phyloP scores from a whole-genome alignment of 2,797 vertebrate species.

The Spea hammondii region DNA sequence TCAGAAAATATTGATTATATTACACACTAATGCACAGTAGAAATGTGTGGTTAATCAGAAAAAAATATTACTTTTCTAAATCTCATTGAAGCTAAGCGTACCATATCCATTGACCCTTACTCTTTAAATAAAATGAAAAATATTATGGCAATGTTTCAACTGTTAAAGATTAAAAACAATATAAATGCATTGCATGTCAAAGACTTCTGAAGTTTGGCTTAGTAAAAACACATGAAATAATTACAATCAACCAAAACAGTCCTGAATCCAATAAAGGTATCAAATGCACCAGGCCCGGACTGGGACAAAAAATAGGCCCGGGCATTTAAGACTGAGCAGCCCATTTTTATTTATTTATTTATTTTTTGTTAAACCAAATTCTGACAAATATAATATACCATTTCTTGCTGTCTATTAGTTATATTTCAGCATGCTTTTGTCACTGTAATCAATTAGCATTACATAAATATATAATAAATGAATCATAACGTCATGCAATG shows the following conservation, averaged over 20 bases:
- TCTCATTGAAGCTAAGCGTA: background rate
- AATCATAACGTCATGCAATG: no score
- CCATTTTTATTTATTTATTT: no score
- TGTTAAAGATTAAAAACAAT: background rate
- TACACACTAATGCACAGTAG: conserved; percentile 1
- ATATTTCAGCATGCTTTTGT: no score
- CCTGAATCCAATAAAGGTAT: no score
- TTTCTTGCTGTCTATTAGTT: no score
- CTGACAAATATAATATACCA: no score
- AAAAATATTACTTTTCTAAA: background rate
- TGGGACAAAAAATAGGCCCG: no score
- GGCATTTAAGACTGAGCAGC: no score
- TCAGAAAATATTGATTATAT: conserved; percentile 11
- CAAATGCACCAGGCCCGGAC: no score
- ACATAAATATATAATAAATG: no score
- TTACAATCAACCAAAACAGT: background rate
- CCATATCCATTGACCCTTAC: background rate
- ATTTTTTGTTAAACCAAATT: no score
- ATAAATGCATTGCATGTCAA: background rate
- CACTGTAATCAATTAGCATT: no score
- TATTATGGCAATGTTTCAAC: background rate
- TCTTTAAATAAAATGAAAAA: background rate
- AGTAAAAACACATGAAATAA: background rate
- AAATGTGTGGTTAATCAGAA: background rate
- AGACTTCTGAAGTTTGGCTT: background rate